Conservation (phyloP, 2,113 vertebrate species). For the Casuarius casuarius region DNA sequence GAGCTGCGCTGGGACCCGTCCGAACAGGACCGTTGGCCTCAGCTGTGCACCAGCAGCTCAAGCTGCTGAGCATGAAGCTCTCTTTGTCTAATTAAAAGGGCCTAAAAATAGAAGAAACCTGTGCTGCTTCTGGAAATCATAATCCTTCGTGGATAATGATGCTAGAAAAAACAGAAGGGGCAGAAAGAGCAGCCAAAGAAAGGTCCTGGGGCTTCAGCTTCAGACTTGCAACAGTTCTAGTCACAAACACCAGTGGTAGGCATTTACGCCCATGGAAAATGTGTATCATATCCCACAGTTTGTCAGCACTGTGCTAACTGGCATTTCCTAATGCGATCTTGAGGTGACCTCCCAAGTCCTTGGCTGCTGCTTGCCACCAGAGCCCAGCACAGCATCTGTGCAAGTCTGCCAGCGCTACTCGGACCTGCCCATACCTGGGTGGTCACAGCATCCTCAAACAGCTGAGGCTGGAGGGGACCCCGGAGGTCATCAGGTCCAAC, state of each 20-base stretch:
- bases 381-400: not conserved
- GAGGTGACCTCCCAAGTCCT: not conserved
- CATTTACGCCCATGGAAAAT: not conserved
- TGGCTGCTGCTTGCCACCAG: not conserved
- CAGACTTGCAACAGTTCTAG: not conserved
- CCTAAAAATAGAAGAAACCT: conserved; percentile 47
- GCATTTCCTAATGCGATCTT: not conserved
- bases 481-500: not conserved
- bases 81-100: conserved; percentile 42
- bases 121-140: not conserved
- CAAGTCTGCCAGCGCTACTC: not conserved
- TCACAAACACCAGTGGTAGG: not conserved
- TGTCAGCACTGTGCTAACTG: not conserved
- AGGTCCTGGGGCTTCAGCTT: not conserved
- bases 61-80: conserved; percentile 52
- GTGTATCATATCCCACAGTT: not conserved
- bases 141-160: not conserved
- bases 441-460: not conserved
- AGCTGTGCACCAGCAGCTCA: not conserved
- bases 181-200: not conserved
- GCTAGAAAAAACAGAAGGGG: not conserved
- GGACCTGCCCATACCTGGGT: not conserved
- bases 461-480: not conserved
- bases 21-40: not conserved
- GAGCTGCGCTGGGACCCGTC: not conserved